Evolutionary conservation across 2,113 vertebrate genomes (phyloP).

Genomic region (Leucoraja erinaceus): DNA sequence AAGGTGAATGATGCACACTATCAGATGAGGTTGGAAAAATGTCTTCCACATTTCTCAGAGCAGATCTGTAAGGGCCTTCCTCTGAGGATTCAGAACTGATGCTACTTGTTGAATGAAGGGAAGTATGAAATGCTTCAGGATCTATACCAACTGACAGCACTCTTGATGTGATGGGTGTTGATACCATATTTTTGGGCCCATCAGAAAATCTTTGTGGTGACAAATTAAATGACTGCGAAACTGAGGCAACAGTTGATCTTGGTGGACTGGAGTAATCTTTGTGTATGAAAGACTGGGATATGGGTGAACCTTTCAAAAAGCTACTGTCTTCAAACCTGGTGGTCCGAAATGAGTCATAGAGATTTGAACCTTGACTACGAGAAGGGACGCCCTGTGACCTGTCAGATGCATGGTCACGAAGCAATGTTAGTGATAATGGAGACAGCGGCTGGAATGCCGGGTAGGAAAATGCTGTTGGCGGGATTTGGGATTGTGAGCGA

Average conservation of each 20-base stretch:
- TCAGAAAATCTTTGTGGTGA: neutral
- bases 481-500: neutral
- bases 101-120: neutral
- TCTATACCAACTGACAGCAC: neutral
- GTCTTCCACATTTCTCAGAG: neutral
- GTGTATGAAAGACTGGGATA: conserved; percentile 17
- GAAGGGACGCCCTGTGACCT: neutral
- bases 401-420: neutral
- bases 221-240: neutral
- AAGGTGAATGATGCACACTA: neutral
- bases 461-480: neutral
- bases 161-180: neutral
- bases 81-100: neutral
- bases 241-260: neutral
- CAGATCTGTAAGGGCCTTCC: neutral
- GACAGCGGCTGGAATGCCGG: neutral
- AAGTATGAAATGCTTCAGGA: neutral
- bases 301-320: neutral
- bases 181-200: neutral
- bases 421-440: neutral
- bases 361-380: neutral
- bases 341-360: neutral
- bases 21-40: conserved; percentile 22
- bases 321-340: neutral
- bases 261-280: neutral